Evolutionary conservation across 2,113 vertebrate species (phyloP), one percentile per base, ranked within the genome.

Genomic region (Nothocercus nigrocapillus): DNA sequence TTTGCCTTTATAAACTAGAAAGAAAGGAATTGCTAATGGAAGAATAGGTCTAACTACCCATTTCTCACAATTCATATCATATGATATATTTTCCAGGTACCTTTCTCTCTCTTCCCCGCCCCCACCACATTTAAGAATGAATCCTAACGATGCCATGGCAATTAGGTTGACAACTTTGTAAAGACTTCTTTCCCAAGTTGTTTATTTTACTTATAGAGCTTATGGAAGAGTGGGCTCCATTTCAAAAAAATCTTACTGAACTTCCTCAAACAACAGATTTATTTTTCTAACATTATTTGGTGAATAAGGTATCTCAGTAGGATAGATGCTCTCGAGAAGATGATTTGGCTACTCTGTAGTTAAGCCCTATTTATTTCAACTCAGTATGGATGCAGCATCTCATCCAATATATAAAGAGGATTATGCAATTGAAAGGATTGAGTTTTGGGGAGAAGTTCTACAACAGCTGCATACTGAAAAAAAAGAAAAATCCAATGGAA

Each of bases 381-480:
- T 59, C 21, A 8, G 3, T 36, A 59, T n/a, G 21, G 27, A 30
- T 27, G 25, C 9, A 45, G 14, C 19, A 78, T 67, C n/a, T 84
- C 45, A 54, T 49, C 12, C 13, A 40, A 42, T 18, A 9, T 10
- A 12, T 3, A 5, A 7, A 9, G 13, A 76, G 51, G 32, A 61
- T 11, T 25, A 24, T 0, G 0, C 8, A 76, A 24, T 12, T 64
- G 5, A 61, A 30, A 59, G 9, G 9, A 25, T 6, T 72, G 51
- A 45, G 21, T 49, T 74, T 44, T 47, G 6, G 25, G 24, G 13
- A 44, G 62, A 58, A 67, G 9, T 7, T 59, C 20, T 44, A 5
- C 42, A 19, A 36, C 5, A 86, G 13, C 24, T 34, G 13, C 11
- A 61, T 42, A 59, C 59, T 36, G 36, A 62, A 88, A 81, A 49